A percentile compares a stretch with the other conserved stretches of the same genome.
phyloP scores from a whole-genome alignment of 1,140 invertebrate species.

The Camponotus pennsylvanicus region DNA sequence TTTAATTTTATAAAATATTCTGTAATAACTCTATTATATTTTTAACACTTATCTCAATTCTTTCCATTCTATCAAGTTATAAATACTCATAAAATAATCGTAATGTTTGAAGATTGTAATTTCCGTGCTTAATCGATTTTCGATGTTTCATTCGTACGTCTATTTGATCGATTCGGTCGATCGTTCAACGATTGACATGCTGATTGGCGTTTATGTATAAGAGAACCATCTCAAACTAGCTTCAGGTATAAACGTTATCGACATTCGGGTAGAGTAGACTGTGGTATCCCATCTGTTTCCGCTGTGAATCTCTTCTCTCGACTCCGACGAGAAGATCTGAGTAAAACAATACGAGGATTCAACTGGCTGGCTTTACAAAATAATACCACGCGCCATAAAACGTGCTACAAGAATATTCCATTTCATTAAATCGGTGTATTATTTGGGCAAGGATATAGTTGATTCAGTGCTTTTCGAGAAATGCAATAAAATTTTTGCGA shows the following conservation, averaged over 20 bases:
- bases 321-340: background rate
- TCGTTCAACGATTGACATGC: constrained; percentile 61
- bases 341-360: constrained; percentile 23
- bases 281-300: constrained; percentile 32
- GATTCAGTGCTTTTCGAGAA: background rate
- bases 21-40: background rate
- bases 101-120: constrained; percentile 1
- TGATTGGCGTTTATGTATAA: constrained; percentile 60
- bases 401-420: background rate
- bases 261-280: constrained; percentile 48
- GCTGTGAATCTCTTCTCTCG: background rate
- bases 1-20: background rate
- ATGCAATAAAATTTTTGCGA: constrained; percentile 9
- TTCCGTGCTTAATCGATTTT: background rate
- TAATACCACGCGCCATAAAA: constrained; percentile 13
- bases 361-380: constrained; percentile 19
- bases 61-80: background rate
- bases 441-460: constrained; percentile 9
- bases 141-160: background rate
- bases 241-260: background rate
- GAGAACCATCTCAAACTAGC: constrained; percentile 23
- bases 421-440: constrained; percentile 9
- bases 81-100: background rate
- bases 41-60: background rate
- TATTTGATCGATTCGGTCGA: constrained; percentile 39